phyloP scores from a whole-genome alignment of 2,797 vertebrate genomes.

The Alcedo quadribrachys region DNA sequence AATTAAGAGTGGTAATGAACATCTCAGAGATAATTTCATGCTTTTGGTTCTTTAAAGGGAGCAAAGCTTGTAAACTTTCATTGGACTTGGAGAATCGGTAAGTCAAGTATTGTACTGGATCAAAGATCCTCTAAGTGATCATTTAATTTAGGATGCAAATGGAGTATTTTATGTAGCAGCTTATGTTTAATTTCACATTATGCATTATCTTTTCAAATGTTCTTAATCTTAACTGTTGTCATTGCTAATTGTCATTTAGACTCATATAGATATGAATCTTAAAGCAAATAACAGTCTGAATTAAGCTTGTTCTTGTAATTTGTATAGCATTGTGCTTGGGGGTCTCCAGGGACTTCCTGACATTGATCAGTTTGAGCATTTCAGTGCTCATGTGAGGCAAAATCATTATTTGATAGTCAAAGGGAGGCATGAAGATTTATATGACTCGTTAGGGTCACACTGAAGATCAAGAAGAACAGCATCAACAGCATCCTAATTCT shows the following conservation, averaged over 20 bases:
- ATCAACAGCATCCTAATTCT: background rate
- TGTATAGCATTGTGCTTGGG: background rate
- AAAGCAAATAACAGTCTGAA: background rate
- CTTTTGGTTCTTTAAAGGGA: constrained; percentile 74
- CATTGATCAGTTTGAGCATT: background rate
- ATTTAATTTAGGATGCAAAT: background rate
- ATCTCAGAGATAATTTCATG: constrained; percentile 71
- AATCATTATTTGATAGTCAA: background rate
- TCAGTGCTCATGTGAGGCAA: background rate
- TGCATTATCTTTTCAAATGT: background rate
- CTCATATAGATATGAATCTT: background rate
- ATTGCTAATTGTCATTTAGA: background rate
- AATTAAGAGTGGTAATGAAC: constrained; percentile 72
- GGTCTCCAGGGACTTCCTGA: background rate
- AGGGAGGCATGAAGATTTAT: background rate
- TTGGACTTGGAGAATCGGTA: constrained; percentile 72
- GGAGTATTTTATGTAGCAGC: background rate
- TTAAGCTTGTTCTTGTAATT: background rate
- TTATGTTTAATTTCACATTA: background rate
- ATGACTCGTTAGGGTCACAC: background rate
- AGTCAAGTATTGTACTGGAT: background rate
- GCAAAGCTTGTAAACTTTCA: constrained; percentile 54
- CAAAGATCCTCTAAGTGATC: background rate
- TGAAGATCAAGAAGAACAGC: background rate
- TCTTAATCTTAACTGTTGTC: background rate